These are phyloP conservation scores for Aethina tumida DNA, from an alignment of 1,140 invertebrate genomes.

Conservation along the genomic window DNA sequence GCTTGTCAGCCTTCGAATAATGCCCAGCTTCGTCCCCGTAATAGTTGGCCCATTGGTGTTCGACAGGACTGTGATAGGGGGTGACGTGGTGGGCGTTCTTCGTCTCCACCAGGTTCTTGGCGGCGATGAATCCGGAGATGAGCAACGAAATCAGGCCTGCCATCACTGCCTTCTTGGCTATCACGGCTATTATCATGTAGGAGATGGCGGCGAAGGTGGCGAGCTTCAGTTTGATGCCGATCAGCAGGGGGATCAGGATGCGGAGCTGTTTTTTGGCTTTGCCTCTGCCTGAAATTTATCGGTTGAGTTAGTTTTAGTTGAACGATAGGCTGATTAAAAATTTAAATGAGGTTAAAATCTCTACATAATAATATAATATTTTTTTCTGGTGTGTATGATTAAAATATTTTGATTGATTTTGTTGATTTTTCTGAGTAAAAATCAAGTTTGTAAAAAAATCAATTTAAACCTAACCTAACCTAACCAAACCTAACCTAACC, in stretches of 20 bases:
- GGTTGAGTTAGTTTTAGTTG: conserved; percentile 36
- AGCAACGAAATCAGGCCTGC: conserved; percentile 50
- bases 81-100: conserved; percentile 1
- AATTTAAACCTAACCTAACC: no score
- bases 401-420: no score
- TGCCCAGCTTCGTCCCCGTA: no score
- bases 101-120: conserved; percentile 40
- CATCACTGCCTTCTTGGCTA: conserved; percentile 57
- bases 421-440: no score
- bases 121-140: conserved; percentile 48
- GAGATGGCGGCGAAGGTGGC: conserved; percentile 43
- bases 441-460: no score
- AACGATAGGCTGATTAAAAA: conserved; percentile 42
- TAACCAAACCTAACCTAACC: no score
- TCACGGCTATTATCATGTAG: conserved; percentile 47
- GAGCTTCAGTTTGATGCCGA: conserved; percentile 51
- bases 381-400: no score
- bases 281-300: conserved; percentile 31
- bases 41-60: no score
- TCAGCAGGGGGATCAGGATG: conserved; percentile 45
- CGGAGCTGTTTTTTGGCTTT: conserved; percentile 50
- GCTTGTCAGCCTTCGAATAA: no score
- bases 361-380: no score
- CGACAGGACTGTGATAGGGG: no score
- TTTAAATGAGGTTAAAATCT: conserved; percentile 33